Evolutionary conservation across 2,888 invertebrate species (phyloP).

Genomic region (Hymenopus coronatus): DNA sequence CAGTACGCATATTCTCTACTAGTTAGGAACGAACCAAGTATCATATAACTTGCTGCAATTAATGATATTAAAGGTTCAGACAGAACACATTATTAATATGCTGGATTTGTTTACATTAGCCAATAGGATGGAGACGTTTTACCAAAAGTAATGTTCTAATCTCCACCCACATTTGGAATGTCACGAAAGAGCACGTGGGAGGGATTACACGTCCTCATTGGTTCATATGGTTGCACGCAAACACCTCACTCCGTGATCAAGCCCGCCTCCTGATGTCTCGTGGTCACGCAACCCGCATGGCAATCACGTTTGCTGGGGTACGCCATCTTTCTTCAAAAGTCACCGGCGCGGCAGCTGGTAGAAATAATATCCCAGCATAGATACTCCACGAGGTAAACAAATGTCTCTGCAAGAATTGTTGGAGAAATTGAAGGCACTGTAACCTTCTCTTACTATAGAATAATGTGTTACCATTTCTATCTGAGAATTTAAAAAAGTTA

Average conservation of each 20-base stretch:
- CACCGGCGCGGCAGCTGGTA: neutral
- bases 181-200: neutral
- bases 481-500: too few species aligned
- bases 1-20: too few species aligned
- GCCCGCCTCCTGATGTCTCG: neutral
- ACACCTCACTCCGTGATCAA: neutral
- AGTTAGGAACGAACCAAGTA: too few species aligned
- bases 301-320: neutral
- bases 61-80: neutral
- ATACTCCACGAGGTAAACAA: too few species aligned
- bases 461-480: too few species aligned
- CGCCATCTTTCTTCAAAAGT: neutral
- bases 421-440: too few species aligned
- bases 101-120: neutral
- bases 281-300: neutral
- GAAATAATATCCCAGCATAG: neutral
- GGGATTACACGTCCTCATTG: conserved; percentile 14
- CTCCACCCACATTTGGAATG: conserved; percentile 18
- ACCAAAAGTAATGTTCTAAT: neutral
- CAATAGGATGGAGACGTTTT: neutral
- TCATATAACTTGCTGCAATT: too few species aligned
- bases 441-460: too few species aligned
- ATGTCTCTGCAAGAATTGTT: too few species aligned
- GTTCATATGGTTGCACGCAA: neutral
- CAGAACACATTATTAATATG: neutral